Evolutionary conservation across 2,113 vertebrate species (phyloP), one percentile per base, ranked within the genome.

Genomic region (Excalfactoria chinensis): DNA sequence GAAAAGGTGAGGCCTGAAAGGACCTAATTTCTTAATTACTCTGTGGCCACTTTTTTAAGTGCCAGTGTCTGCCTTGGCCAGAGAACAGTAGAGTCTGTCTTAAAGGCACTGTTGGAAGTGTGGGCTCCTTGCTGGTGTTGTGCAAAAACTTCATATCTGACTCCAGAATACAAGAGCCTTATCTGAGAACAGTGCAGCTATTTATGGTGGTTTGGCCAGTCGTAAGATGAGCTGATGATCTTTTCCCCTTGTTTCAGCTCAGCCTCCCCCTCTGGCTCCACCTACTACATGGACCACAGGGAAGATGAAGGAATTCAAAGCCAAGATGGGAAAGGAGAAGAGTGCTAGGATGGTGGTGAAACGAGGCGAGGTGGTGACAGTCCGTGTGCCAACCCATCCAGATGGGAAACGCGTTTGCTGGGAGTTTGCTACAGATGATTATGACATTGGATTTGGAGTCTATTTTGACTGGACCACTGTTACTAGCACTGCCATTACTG

Each of bases 401-500:
- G 98, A 99, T 67, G 99, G 98, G 67, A 99, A 98, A 90, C 98
- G 97, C 21, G 98, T 99, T 84, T 99, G 99, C 97, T 99, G 99
- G 99, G 99, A 99, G 96, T 99, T 99, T 84, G 99, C 99, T 7
- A 99, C 99, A 0, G 99, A 99, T 16, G 98, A 98, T 93, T 99
- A 99, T 1, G 99, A 99, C 96, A 99, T 99, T 67, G 99, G 99
- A 56, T 99, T 99, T 86, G 99, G 99, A 68, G 98, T 99, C 77
- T 99, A 99, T 96, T 99, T 99, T 96, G 99, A 99, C 96, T 99
- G 99, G 99, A 98, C 98, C 40, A 97, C 99, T 0, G 98, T 99
- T 79, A 99, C 99, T 16, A 99, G 96, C 96, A 98, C 98, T 60
- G 98, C 98, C 53, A 99, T 99, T 96, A 99, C 99, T 2, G 99